Base-by-base conservation (phyloP, 53 echinoderm and acorn worm species). In the Crossaster papposus region DNA sequence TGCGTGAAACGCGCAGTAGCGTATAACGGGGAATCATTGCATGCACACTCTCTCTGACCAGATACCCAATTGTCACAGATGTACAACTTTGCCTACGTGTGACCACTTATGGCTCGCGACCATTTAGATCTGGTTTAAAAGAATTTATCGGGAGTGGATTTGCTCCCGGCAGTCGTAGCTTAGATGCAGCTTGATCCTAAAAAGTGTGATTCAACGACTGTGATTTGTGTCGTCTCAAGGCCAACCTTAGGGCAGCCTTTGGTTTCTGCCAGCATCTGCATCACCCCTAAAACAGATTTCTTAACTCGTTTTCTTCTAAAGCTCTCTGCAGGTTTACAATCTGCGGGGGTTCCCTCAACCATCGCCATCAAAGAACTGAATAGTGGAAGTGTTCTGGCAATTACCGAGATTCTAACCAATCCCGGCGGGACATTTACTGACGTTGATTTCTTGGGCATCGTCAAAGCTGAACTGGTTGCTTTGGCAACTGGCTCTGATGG, bases 381-480 rank as follows among this genome's bases (percentile, higher is more conserved):
- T 14, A 23, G 37, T 6, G 94, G 94, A 4, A 94, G 92, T 70
- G 89, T 94, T 6, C 31, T 89, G 8, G 94, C 92, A 18, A 90
- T 50, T 14, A 22, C 90, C 29, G 51, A 89, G 32, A 82, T 94
- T 5, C 83, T 86, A 12, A 81, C 81, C 14, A 28, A 52, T 6
- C 88, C 90, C 65, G 87, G 62, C 24, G 84, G 24, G 44, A 35
- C 14, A 14, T 31, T 9, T 7, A 82, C 75, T 76, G 91, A 90
- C 30, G 17, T 65, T 18, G 90, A 31, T 18, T 55, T 79, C 50
- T 71, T 86, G 17, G 29, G 65, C 6, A 11, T 50, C 14, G 17
- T 94, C 35, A 4, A 77, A 22, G 72, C 62, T 38, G 87, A 88
- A 3, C 35, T 94, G 44, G 24, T 31, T 17, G 62, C 30, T 15